Evolutionary conservation across 1,140 invertebrate species (phyloP).

Genomic region (Aphaenogaster rudis): DNA sequence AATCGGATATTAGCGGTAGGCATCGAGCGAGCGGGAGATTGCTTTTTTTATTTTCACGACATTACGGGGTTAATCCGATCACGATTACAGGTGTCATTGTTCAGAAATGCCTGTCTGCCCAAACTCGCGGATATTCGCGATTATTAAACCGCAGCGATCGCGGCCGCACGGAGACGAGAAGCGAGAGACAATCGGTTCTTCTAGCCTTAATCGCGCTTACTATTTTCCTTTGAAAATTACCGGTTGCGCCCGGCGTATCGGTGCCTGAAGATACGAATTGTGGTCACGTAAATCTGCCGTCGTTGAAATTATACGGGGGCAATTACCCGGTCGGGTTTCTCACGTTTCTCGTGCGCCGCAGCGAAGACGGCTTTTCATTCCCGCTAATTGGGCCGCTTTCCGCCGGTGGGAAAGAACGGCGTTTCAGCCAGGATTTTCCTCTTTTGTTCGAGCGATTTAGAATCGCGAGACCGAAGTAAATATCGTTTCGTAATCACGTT

Average conservation of each 20-base stretch:
- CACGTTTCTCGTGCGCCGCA: conserved; percentile 56
- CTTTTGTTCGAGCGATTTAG: conserved; percentile 41
- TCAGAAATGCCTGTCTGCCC: neutral
- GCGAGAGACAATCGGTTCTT: conserved; percentile 9
- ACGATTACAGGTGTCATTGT: conserved; percentile 31
- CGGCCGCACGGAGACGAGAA: neutral
- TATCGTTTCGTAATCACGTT: conserved; percentile 43
- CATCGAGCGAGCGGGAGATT: conserved; percentile 1
- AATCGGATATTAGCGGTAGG: conserved; percentile 25
- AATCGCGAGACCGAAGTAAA: conserved; percentile 15
- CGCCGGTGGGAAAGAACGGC: conserved; percentile 37
- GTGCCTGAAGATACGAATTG: conserved; percentile 50
- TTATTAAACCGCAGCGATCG: conserved; percentile 47
- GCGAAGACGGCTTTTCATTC: conserved; percentile 50
- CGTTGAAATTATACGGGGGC: conserved; percentile 48
- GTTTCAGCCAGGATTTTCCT: conserved; percentile 41
- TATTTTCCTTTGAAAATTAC: conserved; percentile 47
- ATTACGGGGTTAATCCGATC: conserved; percentile 29
- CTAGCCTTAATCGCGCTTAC: conserved; percentile 1
- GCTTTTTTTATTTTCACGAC: conserved; percentile 8
- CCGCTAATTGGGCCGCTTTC: conserved; percentile 59
- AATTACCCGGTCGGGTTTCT: conserved; percentile 49
- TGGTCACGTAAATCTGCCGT: conserved; percentile 49
- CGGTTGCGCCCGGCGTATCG: conserved; percentile 36
- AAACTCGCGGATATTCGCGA: conserved; percentile 15